Conservation (phyloP, 1,140 invertebrate genomes). For the Diabrotica virgifera region DNA sequence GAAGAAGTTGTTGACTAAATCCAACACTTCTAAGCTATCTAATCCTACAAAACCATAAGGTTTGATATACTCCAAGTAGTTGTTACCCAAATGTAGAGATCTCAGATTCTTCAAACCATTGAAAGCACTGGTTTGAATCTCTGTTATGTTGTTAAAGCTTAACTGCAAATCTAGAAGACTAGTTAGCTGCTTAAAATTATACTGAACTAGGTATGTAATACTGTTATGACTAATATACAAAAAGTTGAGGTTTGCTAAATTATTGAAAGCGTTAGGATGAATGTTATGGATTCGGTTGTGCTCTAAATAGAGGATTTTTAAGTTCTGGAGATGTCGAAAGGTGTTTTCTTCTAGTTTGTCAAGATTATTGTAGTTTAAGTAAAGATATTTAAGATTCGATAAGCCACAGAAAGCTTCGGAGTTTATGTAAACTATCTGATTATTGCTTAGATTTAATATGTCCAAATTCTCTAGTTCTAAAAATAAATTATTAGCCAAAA, state of each 20-base stretch:
- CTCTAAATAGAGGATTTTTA: slow-evolving; percentile 42
- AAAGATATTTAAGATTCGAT: slow-evolving; percentile 40
- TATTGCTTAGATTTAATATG: slow-evolving; percentile 39
- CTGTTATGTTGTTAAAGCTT: slow-evolving; percentile 38
- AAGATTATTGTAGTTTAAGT: slow-evolving; percentile 39
- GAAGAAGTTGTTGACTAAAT: slow-evolving; percentile 39
- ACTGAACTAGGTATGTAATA: slow-evolving; percentile 38
- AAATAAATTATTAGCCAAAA: slow-evolving; percentile 38
- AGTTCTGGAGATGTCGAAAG: slow-evolving; percentile 36
- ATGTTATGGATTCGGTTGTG: slow-evolving; percentile 39
- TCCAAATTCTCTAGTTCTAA: slow-evolving; percentile 38
- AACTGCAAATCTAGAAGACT: slow-evolving; percentile 43
- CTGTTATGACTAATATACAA: slow-evolving; percentile 44
- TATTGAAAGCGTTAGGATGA: slow-evolving; percentile 37
- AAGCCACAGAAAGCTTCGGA: slow-evolving; percentile 40
- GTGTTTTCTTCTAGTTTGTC: slow-evolving; percentile 35
- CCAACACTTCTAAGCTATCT: slow-evolving; percentile 37
- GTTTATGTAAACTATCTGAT: slow-evolving; percentile 37
- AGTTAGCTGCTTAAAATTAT: slow-evolving; percentile 43
- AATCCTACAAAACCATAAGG: slow-evolving; percentile 43
- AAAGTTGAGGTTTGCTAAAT: slow-evolving; percentile 38
- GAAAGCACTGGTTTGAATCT: slow-evolving; percentile 43
- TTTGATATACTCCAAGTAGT: slow-evolving; percentile 34
- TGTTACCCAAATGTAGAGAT: slow-evolving; percentile 39
- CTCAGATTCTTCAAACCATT: slow-evolving; percentile 40